Percentiles rank a stretch among this genome's conserved stretches.
Conservation (phyloP, 2,113 vertebrate species). For the Apeltes quadracus region DNA sequence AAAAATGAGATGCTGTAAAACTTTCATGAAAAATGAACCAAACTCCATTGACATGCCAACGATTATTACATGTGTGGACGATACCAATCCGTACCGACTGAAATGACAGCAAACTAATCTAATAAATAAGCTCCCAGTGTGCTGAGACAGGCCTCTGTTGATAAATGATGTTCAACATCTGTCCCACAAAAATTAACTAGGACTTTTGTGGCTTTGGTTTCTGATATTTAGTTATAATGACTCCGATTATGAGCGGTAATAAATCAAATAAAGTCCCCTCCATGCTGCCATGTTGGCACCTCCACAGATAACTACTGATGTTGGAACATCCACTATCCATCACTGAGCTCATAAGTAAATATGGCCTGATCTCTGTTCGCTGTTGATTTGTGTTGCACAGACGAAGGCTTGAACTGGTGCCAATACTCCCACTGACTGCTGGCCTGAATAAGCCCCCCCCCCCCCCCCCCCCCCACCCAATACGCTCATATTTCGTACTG, state of each 20-base stretch:
- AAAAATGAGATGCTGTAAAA: not conserved
- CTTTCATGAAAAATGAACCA: not conserved
- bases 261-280: slow-evolving; percentile 31
- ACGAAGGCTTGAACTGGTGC: slow-evolving; percentile 40
- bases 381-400: slow-evolving; percentile 55
- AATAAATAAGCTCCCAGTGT: slow-evolving; percentile 17
- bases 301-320: slow-evolving; percentile 30
- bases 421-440: slow-evolving; percentile 21
- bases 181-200: slow-evolving; percentile 47
- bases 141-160: slow-evolving; percentile 3
- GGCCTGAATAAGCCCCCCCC: too few relatives aligned
- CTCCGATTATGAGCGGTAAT: slow-evolving; percentile 41
- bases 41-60: not conserved
- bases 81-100: not conserved
- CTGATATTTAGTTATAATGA: slow-evolving; percentile 43
- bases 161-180: slow-evolving; percentile 44
- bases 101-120: not conserved
- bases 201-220: slow-evolving; percentile 45
- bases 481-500: slow-evolving; percentile 44
- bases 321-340: slow-evolving; percentile 52
- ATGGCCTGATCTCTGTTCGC: slow-evolving; percentile 42
- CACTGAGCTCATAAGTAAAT: slow-evolving; percentile 48
- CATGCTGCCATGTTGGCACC: slow-evolving; percentile 33
- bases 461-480: too few relatives aligned
- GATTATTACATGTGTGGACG: not conserved